A percentile compares a stretch with the other conserved stretches of the same genome.
These are phyloP conservation scores for Calameuta pallipes DNA, from an alignment of 2,888 invertebrate genomes.

Conservation along the genomic window DNA sequence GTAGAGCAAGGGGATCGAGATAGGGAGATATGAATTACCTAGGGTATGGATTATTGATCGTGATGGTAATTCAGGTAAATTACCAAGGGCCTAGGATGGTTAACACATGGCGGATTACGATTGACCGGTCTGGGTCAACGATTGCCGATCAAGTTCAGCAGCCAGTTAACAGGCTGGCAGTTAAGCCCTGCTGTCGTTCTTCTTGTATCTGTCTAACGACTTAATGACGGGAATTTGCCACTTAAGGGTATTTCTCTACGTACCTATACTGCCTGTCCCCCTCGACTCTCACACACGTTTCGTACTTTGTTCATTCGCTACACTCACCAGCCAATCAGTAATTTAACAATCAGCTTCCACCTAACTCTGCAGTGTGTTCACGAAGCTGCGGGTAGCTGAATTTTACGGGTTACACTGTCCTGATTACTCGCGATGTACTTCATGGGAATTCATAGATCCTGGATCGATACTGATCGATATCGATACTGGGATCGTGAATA, in stretches of 20 bases:
- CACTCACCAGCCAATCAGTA: conserved; percentile 1
- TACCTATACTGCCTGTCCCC: conserved; percentile 19
- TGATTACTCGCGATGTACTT: not conserved
- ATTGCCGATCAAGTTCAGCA: conserved; percentile 59
- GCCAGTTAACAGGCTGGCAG: conserved; percentile 49
- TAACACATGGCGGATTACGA: conserved; percentile 5
- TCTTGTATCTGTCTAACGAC: conserved; percentile 49
- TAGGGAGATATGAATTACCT: not conserved
- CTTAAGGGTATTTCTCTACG: conserved; percentile 47
- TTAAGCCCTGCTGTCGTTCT: conserved; percentile 46
- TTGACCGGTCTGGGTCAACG: conserved; percentile 37
- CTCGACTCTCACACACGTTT: conserved; percentile 12
- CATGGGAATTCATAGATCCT: not conserved
- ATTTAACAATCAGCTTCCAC: conserved; percentile 64
- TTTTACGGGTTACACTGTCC: not conserved
- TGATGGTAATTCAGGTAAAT: conserved; percentile 1
- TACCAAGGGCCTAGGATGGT: not conserved
- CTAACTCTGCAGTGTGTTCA: conserved; percentile 73
- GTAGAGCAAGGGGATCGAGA: not conserved
- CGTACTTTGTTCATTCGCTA: not conserved
- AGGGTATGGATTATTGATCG: not conserved
- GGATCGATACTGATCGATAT: not conserved
- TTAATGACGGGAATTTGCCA: conserved; percentile 63
- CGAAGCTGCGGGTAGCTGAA: not conserved
- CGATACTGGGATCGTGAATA: not conserved